phyloP scores from a whole-genome alignment of 2,797 vertebrate genomes.

The Scolopax rusticola region DNA sequence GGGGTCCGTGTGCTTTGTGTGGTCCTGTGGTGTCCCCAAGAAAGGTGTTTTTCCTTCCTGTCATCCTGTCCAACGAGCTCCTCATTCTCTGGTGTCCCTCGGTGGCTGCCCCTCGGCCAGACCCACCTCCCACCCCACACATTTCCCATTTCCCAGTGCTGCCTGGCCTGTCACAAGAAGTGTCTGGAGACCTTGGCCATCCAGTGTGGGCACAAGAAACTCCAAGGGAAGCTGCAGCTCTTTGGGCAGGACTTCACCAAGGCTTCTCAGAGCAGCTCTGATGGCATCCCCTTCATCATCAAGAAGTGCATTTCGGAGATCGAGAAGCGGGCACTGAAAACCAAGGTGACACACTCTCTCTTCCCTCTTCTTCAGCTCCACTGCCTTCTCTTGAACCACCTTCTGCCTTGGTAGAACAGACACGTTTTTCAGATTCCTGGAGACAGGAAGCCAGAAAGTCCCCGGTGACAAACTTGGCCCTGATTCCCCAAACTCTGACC shows the following conservation, averaged over 20 bases:
- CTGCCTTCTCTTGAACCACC: not conserved
- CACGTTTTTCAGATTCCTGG: fast-evolving
- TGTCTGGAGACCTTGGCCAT: slow-evolving; percentile 96
- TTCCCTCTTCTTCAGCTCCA: not conserved
- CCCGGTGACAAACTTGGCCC: not conserved
- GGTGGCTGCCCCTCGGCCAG: fast-evolving
- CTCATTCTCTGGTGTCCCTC: not conserved
- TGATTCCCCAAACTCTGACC: not conserved
- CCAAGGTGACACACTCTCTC: slow-evolving; percentile 84
- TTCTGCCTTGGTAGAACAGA: not conserved
- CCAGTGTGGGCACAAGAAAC: slow-evolving; percentile 96
- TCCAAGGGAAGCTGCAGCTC: slow-evolving; percentile 93
- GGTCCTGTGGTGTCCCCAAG: not conserved
- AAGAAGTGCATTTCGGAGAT: slow-evolving; percentile 94
- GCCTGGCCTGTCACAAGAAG: slow-evolving; percentile 95
- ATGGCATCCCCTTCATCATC: slow-evolving; percentile 92
- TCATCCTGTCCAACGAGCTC: fast-evolving
- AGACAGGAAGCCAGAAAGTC: not conserved
- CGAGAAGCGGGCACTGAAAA: slow-evolving; percentile 89
- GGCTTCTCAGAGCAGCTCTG: slow-evolving; percentile 79
- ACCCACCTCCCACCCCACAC: fast-evolving
- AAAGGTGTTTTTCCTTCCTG: not conserved
- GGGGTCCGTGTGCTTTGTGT: fast-evolving
- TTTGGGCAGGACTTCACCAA: slow-evolving; percentile 89
- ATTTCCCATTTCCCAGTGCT: slow-evolving; percentile 82